Base-by-base conservation (phyloP, 64 coral and sea anemone species). In the Acropora yongei region DNA sequence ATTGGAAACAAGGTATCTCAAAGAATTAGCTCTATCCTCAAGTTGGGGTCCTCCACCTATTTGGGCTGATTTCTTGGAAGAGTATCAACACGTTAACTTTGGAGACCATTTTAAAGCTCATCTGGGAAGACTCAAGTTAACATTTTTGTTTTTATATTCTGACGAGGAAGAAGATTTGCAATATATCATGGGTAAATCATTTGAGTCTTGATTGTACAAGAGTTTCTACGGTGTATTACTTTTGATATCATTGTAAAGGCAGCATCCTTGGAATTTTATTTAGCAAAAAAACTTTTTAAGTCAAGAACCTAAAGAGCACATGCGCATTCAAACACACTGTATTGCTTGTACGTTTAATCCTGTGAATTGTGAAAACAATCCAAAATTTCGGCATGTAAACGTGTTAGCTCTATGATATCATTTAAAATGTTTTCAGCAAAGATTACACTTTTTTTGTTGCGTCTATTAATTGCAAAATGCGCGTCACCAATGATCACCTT, bases 391-490 rank as follows among this genome's bases (percentile, higher is more conserved):
- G 77, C 91, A 87, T 93, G 75, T 93, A 93, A 93, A 93, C 87
- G 83, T 93, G 77, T 93, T 93, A 92, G 90, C 90, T 92, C 63
- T 92, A 92, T 92, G 90, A 92, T 92, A 92, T 79, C 72, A 58
- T 93, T 83, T 93, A 87, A 93, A 93, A 93, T 93, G 83, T 93
- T 93, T 93, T 85, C 91, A 93, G 91, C 91, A 93, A 93, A 93
- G 91, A 87, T 93, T 93, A 93, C 91, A 93, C 87, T 72, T 48
- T 88, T 93, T 86, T 93, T 88, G 86, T 86, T 93, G 82, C 74
- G 61, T 93, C 91, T 92, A 72, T 92, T 76, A 30, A 30, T 30
- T 30, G 30, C 0, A 30, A 30, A 30, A 30, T 30, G 57, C 74
- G 73, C 20, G 87, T 89, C 87, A 89, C 87, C 87, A 89, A 89